Conservation (phyloP, 2,888 invertebrate genomes). For the Spodoptera picta region DNA sequence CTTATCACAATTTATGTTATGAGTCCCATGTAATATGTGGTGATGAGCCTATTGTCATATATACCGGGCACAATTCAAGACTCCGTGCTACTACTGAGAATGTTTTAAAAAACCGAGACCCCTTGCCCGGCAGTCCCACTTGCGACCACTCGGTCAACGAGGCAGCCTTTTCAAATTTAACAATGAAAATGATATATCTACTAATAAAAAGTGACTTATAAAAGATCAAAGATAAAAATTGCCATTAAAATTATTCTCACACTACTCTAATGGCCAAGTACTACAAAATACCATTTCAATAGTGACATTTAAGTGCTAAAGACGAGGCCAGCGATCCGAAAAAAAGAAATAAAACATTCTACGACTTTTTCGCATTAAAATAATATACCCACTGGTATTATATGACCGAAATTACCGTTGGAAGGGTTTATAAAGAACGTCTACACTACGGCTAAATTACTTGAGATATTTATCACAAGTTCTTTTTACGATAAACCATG, state of each 20-base stretch:
- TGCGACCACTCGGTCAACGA: no score
- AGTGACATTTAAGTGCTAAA: conserved; percentile 39
- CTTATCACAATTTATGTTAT: no score
- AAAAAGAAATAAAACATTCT: conserved; percentile 18
- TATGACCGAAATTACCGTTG: conserved; percentile 35
- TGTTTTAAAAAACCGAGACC: no score
- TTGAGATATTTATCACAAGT: conserved; percentile 48
- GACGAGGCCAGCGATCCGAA: conserved; percentile 14
- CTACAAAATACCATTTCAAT: conserved; percentile 36
- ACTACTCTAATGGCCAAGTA: conserved; percentile 21
- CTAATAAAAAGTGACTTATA: conserved; percentile 13
- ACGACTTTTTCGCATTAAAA: conserved; percentile 29
- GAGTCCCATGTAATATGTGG: no score
- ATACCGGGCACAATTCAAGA: no score
- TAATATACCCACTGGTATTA: conserved; percentile 19
- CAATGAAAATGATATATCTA: conserved; percentile 17
- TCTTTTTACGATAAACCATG: conserved; percentile 32
- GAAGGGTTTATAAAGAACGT: conserved; percentile 35
- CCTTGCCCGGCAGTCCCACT: no score
- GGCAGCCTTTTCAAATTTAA: neutral
- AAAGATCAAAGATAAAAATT: conserved; percentile 30
- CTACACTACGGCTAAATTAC: conserved; percentile 39
- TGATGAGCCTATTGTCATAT: no score
- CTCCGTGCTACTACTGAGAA: no score
- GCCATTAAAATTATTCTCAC: conserved; percentile 33